phyloP scores from a whole-genome alignment of 2,113 vertebrate genomes.

The Potamarius usumacintae region DNA sequence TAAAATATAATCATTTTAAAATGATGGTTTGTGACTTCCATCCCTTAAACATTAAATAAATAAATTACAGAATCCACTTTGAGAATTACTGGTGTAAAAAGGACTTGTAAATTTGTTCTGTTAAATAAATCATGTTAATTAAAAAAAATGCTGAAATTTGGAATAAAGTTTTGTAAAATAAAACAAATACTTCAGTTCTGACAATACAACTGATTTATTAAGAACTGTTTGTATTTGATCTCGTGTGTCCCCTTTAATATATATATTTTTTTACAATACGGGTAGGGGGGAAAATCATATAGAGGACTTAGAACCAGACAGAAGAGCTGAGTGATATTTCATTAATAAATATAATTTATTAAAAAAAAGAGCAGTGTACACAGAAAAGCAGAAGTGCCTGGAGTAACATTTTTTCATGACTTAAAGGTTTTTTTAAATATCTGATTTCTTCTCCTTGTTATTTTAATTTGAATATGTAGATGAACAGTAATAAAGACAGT shows the following conservation, averaged over 20 bases:
- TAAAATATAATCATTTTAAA: background rate
- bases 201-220: constrained; percentile 10
- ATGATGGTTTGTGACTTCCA: background rate
- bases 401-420: background rate
- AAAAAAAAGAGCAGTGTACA: background rate
- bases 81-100: background rate
- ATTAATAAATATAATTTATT: background rate
- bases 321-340: background rate
- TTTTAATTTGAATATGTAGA: background rate
- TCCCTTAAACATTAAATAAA: background rate
- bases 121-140: background rate
- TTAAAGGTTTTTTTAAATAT: background rate
- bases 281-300: background rate
- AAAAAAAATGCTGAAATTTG: background rate
- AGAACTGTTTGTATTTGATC: background rate
- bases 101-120: background rate
- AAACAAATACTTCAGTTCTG: background rate
- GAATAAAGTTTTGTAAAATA: background rate
- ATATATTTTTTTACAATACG: background rate
- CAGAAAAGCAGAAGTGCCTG: background rate
- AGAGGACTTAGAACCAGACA: background rate
- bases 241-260: background rate
- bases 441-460: background rate
- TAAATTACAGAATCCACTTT: background rate
- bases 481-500: constrained; percentile 2